These are phyloP conservation scores for Autographa pulchrina DNA, from an alignment of 2,888 invertebrate species.

Conservation along the genomic window DNA sequence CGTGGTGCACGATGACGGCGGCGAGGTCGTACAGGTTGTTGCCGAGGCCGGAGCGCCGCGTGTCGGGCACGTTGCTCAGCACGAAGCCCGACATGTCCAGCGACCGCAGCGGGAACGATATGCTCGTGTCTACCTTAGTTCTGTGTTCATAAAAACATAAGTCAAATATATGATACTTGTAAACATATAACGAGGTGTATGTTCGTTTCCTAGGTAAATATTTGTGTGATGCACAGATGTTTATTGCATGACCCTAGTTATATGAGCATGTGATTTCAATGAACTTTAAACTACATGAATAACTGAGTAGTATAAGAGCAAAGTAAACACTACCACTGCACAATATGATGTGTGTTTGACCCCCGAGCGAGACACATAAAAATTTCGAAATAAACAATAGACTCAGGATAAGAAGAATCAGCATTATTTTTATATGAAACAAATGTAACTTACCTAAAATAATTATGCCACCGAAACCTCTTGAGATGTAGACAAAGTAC, in stretches of 20 bases:
- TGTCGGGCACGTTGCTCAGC: conserved; percentile 91
- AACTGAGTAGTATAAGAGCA: no score
- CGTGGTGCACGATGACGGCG: conserved; percentile 95
- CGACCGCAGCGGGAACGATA: conserved; percentile 93
- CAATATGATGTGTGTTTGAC: no score
- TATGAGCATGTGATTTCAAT: no score
- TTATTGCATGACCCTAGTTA: no score
- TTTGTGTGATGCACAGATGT: no score
- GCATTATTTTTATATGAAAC: not conserved
- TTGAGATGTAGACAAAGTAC: conserved; percentile 95
- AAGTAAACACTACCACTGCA: not conserved
- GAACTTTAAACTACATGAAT: no score
- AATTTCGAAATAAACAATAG: no score
- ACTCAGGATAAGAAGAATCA: not conserved
- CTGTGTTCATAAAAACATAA: conserved; percentile 62
- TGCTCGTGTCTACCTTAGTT: conserved; percentile 94
- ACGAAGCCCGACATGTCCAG: conserved; percentile 95
- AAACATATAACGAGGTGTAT: no score
- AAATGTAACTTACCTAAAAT: conserved; percentile 88
- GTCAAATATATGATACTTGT: no score
- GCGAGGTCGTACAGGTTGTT: conserved; percentile 93
- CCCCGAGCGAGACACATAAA: no score
- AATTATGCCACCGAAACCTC: conserved; percentile 95
- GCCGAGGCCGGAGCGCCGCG: conserved; percentile 90
- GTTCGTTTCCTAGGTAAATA: no score